Percentiles rank a stretch among this genome's conserved stretches.
Evolutionary conservation across 2,888 invertebrate genomes (phyloP).

Genomic region (Galerucella nymphaeae): DNA sequence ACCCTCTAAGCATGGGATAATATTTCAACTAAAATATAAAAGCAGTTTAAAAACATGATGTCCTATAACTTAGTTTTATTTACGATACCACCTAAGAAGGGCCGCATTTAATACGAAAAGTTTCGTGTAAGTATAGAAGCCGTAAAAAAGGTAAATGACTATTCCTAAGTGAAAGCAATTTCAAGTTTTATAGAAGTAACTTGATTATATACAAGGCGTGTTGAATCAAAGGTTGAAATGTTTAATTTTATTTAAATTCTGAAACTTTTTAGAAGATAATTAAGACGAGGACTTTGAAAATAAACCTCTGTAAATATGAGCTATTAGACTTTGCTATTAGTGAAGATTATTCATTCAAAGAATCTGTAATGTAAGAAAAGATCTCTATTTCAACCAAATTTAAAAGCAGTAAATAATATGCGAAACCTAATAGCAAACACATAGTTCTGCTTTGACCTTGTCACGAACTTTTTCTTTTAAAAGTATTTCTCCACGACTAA

Average conservation of each 20-base stretch:
- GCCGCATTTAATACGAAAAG: constrained; percentile 8
- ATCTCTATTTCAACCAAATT: too few relatives aligned
- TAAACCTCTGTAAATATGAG: too few relatives aligned
- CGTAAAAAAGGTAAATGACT: constrained; percentile 15
- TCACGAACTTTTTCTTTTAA: too few relatives aligned
- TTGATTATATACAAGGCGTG: constrained; percentile 1
- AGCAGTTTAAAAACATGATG: constrained; percentile 6
- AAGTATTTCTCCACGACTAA: too few relatives aligned
- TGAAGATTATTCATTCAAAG: too few relatives aligned
- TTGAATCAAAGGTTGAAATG: background rate
- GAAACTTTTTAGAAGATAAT: too few relatives aligned
- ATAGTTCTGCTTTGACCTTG: too few relatives aligned
- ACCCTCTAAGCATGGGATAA: background rate
- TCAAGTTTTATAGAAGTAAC: constrained; percentile 8
- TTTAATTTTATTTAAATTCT: background rate
- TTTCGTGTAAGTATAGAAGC: constrained; percentile 5
- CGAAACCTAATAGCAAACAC: too few relatives aligned
- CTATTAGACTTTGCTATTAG: too few relatives aligned
- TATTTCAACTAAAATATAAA: constrained; percentile 9
- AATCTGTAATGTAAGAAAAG: too few relatives aligned
- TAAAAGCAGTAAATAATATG: too few relatives aligned
- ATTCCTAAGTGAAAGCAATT: constrained; percentile 18
- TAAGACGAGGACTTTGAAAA: too few relatives aligned
- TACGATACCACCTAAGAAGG: constrained; percentile 27
- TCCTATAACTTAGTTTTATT: constrained; percentile 20